Conservation (phyloP, 2,888 invertebrate species). For the Papilio elwesi region DNA sequence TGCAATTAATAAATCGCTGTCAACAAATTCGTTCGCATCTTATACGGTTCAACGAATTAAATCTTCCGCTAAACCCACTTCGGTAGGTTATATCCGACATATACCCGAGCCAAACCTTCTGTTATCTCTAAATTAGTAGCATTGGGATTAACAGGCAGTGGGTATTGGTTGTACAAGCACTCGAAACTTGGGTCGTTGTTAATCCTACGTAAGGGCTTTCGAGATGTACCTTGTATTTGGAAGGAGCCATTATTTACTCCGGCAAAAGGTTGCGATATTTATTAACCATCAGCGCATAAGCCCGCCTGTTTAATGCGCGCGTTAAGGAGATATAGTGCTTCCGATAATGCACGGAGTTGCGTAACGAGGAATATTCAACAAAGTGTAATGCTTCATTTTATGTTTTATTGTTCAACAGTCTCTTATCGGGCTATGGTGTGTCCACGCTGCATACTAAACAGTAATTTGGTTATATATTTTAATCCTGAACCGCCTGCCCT, state of each 20-base stretch:
- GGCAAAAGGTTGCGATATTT: constrained; percentile 63
- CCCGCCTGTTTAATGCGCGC: constrained; percentile 55
- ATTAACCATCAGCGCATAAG: constrained; percentile 62
- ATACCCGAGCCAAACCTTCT: constrained; percentile 55
- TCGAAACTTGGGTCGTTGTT: constrained; percentile 48
- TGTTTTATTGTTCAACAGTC: constrained; percentile 46
- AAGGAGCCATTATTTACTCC: constrained; percentile 58
- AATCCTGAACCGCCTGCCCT: too few relatives aligned
- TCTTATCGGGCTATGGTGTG: constrained; percentile 9
- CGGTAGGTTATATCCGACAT: constrained; percentile 46
- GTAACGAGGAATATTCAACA: constrained; percentile 41
- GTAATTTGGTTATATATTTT: neutral
- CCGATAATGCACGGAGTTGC: constrained; percentile 52
- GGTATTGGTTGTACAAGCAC: constrained; percentile 44
- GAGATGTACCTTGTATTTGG: constrained; percentile 57
- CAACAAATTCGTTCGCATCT: constrained; percentile 42
- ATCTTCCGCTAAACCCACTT: constrained; percentile 53
- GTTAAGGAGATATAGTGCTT: constrained; percentile 61
- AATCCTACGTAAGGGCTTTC: constrained; percentile 63
- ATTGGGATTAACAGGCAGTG: constrained; percentile 56
- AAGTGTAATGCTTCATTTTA: constrained; percentile 39
- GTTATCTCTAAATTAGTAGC: constrained; percentile 70
- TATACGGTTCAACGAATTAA: constrained; percentile 55
- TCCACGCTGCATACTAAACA: neutral
- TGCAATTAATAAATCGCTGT: constrained; percentile 19